Evolutionary conservation across 2,113 vertebrate genomes (phyloP), one percentile per base, ranked within the genome.

Genomic region (Pterocles gutturalis): DNA sequence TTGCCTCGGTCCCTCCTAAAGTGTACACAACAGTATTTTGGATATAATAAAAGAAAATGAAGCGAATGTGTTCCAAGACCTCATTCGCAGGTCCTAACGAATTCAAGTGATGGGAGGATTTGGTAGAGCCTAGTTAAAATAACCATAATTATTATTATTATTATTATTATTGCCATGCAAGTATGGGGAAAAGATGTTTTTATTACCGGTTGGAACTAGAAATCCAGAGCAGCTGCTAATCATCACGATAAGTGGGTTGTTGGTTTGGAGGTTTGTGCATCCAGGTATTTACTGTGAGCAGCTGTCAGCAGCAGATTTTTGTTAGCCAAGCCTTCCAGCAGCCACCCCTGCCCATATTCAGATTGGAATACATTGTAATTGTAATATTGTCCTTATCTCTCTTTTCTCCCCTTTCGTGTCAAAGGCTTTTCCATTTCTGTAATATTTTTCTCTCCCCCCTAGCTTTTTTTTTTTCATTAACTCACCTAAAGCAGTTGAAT

Each of bases 11-110:
- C 75, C 62, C 75, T 90, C 82, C 82, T 16, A 3, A 41, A 24
- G 54, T 8, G 67, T 54, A 83, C n/a, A 20, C 62, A 61, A 43
- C 73, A 60, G 54, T 25, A 48, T 34, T 58, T 58, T 53, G 89
- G 46, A 14, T 16, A 46, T 9, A 78, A 67, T 22, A 48, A 15
- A n/a, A 70, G 49, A 73, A 94, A 73, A 80, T 3, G 25, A 13
- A 62, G 82, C 5, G 4, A 51, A 45, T 1, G 15, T 0, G 11
- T 17, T 83, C 93, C 75, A 45, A 88, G 54, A 26, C 38, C 17
- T 16, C 2, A 0, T 45, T 46, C 1, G 0, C 83, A 49, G 78
- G 70, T 69, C 84, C 75, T 71, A 20, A 57, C 0, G 0, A 38
- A 90, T 41, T 38, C 72, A 9, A 14, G 88, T 58, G 67, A 62